A percentile compares a stretch with the other conserved stretches of the same genome.
Evolutionary conservation across 2,113 vertebrate genomes (phyloP).

Genomic region (Ictalurus punctatus): DNA sequence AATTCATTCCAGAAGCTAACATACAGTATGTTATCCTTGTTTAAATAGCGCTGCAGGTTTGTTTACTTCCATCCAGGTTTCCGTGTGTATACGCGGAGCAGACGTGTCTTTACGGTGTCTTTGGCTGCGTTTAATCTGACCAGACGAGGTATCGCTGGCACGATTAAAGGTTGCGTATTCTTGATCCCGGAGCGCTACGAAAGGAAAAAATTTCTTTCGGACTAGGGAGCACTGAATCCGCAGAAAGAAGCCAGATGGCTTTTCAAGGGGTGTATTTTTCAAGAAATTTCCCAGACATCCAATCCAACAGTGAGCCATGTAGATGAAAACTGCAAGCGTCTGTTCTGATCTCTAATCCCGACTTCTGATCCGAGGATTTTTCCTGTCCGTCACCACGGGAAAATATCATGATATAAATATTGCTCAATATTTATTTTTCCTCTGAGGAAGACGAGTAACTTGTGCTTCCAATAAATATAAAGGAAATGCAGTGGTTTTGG

Average conservation of each 20-base stretch:
- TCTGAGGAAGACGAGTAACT: constrained; percentile 5
- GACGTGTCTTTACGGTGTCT: neutral
- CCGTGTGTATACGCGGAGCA: neutral
- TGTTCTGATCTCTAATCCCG: constrained; percentile 36
- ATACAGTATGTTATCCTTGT: neutral
- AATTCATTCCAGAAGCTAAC: neutral
- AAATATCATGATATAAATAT: constrained; percentile 17
- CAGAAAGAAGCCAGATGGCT: constrained; percentile 36
- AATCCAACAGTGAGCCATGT: constrained; percentile 39
- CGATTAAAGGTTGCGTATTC: neutral
- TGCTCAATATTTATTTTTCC: constrained; percentile 22
- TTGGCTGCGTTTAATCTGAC: neutral
- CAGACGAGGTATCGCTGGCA: constrained; percentile 8
- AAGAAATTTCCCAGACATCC: constrained; percentile 27
- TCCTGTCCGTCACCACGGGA: neutral
- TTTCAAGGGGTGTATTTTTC: constrained; percentile 30
- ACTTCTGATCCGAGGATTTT: constrained; percentile 7
- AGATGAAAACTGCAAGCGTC: constrained; percentile 17
- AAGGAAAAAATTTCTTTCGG: constrained; percentile 6
- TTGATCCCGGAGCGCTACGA: constrained; percentile 21
- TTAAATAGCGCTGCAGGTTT: neutral
- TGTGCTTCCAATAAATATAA: constrained; percentile 1
- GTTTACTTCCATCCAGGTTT: neutral
- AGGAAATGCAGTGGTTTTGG: neutral
- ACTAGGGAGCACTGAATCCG: neutral